Conservation (phyloP, 2,888 invertebrate genomes). For the Drosophila greeni region DNA sequence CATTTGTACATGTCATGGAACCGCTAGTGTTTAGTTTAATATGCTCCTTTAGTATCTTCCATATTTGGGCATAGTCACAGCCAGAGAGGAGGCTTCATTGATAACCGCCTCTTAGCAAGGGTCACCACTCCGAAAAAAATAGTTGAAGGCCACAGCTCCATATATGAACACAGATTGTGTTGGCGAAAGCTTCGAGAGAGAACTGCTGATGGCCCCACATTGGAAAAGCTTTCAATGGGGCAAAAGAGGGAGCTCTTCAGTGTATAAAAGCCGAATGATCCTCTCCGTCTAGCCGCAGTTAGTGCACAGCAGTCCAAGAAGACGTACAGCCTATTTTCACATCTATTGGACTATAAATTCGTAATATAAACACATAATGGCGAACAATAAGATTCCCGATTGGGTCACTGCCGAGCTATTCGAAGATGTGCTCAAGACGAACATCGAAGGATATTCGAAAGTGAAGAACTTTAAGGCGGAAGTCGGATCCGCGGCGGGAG, state of each 20-base stretch:
- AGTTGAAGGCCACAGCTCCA: conserved; percentile 2
- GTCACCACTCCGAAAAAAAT: conserved; percentile 6
- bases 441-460: conserved; percentile 45
- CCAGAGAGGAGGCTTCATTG: not conserved
- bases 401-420: conserved; percentile 57
- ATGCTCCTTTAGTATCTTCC: not conserved
- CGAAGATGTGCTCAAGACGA: conserved; percentile 43
- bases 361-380: conserved; percentile 27
- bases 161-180: not conserved
- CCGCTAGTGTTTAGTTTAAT: not conserved
- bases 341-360: not conserved
- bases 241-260: conserved; percentile 1
- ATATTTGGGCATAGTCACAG: conserved; percentile 1
- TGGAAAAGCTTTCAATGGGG: not conserved
- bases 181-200: not conserved
- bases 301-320: not conserved
- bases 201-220: not conserved
- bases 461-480: conserved; percentile 48
- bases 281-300: conserved; percentile 1
- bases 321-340: not conserved
- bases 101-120: not conserved
- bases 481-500: conserved; percentile 65
- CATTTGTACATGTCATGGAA: not conserved
- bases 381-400: conserved; percentile 45
- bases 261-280: conserved; percentile 16